These are phyloP conservation scores for Protobothrops mucrosquamatus DNA, from an alignment of 2,113 vertebrate genomes.

Conservation along the genomic window DNA sequence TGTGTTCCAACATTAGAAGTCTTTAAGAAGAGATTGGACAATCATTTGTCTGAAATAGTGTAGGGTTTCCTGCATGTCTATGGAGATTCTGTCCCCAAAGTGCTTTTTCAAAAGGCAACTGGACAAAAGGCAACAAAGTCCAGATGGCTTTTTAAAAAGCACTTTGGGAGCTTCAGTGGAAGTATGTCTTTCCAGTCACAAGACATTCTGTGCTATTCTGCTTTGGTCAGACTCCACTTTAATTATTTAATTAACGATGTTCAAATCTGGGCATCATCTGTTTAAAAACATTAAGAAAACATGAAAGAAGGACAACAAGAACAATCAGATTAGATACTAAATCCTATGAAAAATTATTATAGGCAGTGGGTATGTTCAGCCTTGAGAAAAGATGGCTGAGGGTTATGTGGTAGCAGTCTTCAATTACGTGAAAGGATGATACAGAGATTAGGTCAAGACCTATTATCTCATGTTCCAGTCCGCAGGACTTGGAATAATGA, in stretches of 20 bases:
- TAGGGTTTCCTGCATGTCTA: background rate
- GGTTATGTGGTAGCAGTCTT: background rate
- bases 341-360: background rate
- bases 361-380: background rate
- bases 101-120: background rate
- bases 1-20: too few relatives aligned
- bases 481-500: background rate
- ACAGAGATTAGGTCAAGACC: background rate
- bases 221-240: background rate
- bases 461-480: background rate
- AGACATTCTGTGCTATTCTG: background rate
- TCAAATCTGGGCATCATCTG: background rate
- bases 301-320: background rate
- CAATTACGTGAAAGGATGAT: background rate
- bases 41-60: too few relatives aligned
- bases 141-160: background rate
- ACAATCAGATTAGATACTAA: background rate
- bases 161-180: background rate
- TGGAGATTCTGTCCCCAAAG: background rate
- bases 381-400: background rate
- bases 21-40: too few relatives aligned
- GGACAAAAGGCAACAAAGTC: background rate
- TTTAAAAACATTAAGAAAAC: background rate
- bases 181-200: background rate
- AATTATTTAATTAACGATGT: background rate